Conservation (phyloP, 2,113 vertebrate species). For the Rhinolophus ferrumequinum region DNA sequence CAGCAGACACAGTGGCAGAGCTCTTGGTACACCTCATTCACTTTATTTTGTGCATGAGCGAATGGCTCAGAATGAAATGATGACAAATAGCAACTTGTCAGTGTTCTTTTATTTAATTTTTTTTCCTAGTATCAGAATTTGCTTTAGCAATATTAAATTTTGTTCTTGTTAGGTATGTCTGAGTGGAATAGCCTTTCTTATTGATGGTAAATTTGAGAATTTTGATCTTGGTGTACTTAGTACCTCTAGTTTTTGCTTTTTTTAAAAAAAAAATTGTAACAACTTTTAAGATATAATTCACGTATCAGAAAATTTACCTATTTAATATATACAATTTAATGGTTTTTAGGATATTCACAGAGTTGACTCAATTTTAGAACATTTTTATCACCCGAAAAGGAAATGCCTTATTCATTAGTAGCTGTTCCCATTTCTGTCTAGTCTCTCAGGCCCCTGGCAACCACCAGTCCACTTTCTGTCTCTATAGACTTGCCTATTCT, state of each 20-base stretch:
- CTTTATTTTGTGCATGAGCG: background rate
- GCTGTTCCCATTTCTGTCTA: background rate
- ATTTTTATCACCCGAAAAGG: background rate
- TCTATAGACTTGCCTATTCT: background rate
- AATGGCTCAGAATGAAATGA: background rate
- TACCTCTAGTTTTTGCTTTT: background rate
- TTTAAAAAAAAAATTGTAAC: no score
- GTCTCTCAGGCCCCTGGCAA: background rate
- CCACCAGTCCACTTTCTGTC: background rate
- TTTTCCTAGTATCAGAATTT: background rate
- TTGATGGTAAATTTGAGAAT: constrained; percentile 28
- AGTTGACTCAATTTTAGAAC: background rate
- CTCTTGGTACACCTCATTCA: background rate
- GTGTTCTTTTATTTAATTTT: background rate
- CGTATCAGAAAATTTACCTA: background rate
- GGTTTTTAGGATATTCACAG: background rate
- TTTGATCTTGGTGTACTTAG: background rate
- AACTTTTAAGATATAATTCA: background rate
- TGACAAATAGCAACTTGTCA: background rate
- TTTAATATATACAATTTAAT: background rate
- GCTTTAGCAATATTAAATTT: background rate
- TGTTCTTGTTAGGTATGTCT: background rate
- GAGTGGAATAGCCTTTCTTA: background rate
- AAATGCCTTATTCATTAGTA: background rate
- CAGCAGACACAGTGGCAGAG: background rate